Conservation (phyloP, 2,888 invertebrate genomes). For the Neoascia interrupta region DNA sequence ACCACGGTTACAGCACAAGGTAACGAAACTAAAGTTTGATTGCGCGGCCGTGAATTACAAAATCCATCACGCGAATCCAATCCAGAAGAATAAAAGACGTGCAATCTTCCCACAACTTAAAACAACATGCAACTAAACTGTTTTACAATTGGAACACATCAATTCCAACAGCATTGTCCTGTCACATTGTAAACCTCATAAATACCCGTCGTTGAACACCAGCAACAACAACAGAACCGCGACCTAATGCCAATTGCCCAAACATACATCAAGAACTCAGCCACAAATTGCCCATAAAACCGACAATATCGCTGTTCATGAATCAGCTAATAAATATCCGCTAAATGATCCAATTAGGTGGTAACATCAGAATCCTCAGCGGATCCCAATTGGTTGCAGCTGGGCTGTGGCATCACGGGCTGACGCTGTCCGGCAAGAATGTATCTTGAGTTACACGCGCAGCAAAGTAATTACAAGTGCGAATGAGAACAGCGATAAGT, state of each 20-base stretch:
- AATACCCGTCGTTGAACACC: slow-evolving; percentile 20
- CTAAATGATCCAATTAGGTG: slow-evolving; percentile 65
- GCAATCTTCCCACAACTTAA: too few species aligned
- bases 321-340: slow-evolving; percentile 63
- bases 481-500: slow-evolving; percentile 17
- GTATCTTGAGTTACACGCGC: slow-evolving; percentile 30
- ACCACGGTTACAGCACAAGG: too few species aligned
- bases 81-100: too few species aligned
- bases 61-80: too few species aligned
- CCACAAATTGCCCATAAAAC: slow-evolving; percentile 59
- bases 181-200: slow-evolving; percentile 48
- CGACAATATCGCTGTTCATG: slow-evolving; percentile 53
- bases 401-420: background rate
- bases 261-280: slow-evolving; percentile 48
- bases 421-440: background rate
- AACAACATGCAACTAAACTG: too few species aligned
- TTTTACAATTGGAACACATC: too few species aligned
- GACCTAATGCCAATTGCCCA: slow-evolving; percentile 39
- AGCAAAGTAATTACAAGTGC: slow-evolving; percentile 40
- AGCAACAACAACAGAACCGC: slow-evolving; percentile 6
- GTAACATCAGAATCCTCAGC: slow-evolving; percentile 39
- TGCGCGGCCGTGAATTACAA: too few species aligned
- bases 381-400: slow-evolving; percentile 6
- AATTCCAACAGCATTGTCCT: slow-evolving; percentile 46
- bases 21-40: too few species aligned